Evolutionary conservation across 1,140 invertebrate genomes (phyloP), one percentile per base, ranked within the genome.

Genomic region (Steinernema feltiae): DNA sequence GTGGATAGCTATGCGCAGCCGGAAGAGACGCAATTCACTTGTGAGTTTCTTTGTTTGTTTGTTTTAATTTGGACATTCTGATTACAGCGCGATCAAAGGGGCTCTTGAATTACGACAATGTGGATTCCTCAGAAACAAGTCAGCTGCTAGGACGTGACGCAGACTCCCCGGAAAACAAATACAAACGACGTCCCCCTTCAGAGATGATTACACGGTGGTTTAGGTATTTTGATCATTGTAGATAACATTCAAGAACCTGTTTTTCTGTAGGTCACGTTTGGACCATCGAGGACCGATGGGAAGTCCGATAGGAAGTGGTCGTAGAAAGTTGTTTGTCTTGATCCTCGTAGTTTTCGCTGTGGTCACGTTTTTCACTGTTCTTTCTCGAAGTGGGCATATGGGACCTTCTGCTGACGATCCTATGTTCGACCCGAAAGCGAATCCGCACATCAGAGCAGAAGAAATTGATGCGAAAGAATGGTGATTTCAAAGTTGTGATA

Each of bases 341-440:
- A 27, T 80, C 15, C 1, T 84, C n/a, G 72, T 76, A 24, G 41
- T 84, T 21, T 30, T 81, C 18, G 69, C 74, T 17, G 24, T 83
- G 27, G 30, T 79, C 48, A 32, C 32, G 24, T 32, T 79, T 18
- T 69, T 82, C 1, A 71, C 79, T n/a, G 30, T 79, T 31, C 17
- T 84, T 32, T 46, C 81, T 48, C 69, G 32, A 24, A 76, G 74
- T 71, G n/a, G 73, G 18, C 46, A 75, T 29, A 35, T 71, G 3
- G 69, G 18, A 29, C 73, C 32, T 69, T 70, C 71, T 7, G 76
- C 78, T n/a, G 27, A 63, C 12, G 72, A 69, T 63, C 80, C 74
- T 1, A 24, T 84, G 31, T 85, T 86, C 41, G 83, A 85, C 76
- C 83, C 83, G n/a, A 82, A 82, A 69, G 81, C 84, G 48, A 85